A percentile compares a stretch with the other conserved stretches of the same genome.
Evolutionary conservation across 35 echinoderm and acorn worm species (phyloP).

Genomic region (Heliocidaris erythrogramma): DNA sequence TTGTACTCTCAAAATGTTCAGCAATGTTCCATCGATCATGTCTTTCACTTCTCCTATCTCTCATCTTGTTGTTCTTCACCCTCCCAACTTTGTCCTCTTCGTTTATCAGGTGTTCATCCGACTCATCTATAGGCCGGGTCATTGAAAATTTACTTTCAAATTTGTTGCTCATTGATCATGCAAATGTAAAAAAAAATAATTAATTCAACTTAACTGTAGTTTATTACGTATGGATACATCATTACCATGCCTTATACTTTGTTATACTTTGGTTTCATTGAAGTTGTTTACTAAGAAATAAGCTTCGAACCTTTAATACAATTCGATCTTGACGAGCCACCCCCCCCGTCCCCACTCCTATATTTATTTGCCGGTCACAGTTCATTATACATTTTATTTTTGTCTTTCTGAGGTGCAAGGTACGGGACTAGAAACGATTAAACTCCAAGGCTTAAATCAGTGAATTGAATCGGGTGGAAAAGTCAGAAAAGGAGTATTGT

Average conservation of each 20-base stretch:
- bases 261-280: too few relatives aligned
- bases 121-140: not conserved
- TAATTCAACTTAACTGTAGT: too few relatives aligned
- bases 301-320: too few relatives aligned
- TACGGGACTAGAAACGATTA: not conserved
- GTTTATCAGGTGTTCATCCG: not conserved
- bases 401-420: not conserved
- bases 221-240: too few relatives aligned
- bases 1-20: not conserved
- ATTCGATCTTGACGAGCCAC: not conserved
- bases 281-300: too few relatives aligned
- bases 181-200: too few relatives aligned
- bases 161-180: not conserved
- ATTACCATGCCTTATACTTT: too few relatives aligned
- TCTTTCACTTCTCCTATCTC: not conserved
- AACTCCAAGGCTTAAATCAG: slow-evolving; percentile 9
- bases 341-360: not conserved
- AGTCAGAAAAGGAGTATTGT: not conserved
- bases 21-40: slow-evolving; percentile 8
- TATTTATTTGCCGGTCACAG: not conserved
- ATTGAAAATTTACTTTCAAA: not conserved
- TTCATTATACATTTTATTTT: not conserved
- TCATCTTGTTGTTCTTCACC: not conserved
- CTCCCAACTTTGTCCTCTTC: not conserved
- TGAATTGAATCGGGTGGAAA: not conserved